Evolutionary conservation across 2,113 vertebrate species (phyloP).

Genomic region (Phaethornis superciliosus): DNA sequence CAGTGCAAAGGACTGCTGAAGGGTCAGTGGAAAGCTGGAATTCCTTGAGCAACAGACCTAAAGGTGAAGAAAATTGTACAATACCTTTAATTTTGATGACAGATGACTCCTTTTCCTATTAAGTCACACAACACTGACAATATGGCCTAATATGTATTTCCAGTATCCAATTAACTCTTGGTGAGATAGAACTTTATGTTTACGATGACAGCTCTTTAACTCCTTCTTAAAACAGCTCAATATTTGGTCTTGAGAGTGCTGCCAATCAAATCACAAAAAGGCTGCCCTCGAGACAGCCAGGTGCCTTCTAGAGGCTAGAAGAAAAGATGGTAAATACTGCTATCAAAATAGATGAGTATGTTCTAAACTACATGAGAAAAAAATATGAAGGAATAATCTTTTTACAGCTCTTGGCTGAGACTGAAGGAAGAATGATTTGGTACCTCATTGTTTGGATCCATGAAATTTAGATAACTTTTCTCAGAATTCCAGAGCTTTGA

Average conservation of each 20-base stretch:
- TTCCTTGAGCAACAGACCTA: neutral
- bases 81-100: neutral
- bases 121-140: neutral
- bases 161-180: conserved; percentile 9
- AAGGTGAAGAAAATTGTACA: neutral
- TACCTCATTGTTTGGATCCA: neutral
- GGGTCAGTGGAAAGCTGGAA: neutral
- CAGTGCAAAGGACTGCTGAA: neutral
- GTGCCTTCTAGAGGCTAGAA: conserved; percentile 50
- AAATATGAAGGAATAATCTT: conserved; percentile 18
- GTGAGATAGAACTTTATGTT: conserved; percentile 33
- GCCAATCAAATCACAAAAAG: conserved; percentile 52
- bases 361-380: neutral
- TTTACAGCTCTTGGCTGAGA: neutral
- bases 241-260: conserved; percentile 42
- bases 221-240: conserved; percentile 46
- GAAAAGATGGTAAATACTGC: conserved; percentile 50
- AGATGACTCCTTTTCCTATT: conserved; percentile 9
- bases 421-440: neutral
- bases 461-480: neutral
- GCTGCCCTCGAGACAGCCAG: conserved; percentile 36
- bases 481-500: neutral
- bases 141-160: conserved; percentile 39
- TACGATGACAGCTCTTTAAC: conserved; percentile 54
- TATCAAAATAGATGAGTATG: conserved; percentile 48